A percentile compares a stretch with the other conserved stretches of the same genome.
phyloP scores from a whole-genome alignment of 2,113 vertebrate species.

The Rhadina sibilatrix region DNA sequence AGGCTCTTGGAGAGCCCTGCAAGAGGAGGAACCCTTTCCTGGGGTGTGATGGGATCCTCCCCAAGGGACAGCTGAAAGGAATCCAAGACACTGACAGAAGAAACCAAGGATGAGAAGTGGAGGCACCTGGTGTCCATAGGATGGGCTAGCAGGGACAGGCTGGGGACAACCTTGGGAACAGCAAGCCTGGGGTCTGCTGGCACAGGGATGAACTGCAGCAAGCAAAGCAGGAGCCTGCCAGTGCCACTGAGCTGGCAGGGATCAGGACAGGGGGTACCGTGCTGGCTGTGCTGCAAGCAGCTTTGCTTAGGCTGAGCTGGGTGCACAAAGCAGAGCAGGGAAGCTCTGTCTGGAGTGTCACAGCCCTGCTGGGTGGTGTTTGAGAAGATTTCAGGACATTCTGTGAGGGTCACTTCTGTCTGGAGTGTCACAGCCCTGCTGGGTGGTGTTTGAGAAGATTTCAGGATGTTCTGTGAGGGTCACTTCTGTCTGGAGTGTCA shows the following conservation, averaged over 20 bases:
- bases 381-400: not conserved
- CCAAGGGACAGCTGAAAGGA: not conserved
- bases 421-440: not conserved
- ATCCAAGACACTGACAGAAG: not conserved
- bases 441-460: not conserved
- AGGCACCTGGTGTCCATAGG: not conserved
- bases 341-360: not conserved
- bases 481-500: not conserved
- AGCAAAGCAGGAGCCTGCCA: not conserved
- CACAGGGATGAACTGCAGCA: not conserved
- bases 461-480: fast-evolving
- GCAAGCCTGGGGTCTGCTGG: not conserved
- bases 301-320: not conserved
- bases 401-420: not conserved
- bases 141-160: not conserved
- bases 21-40: not conserved
- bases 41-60: not conserved
- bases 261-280: not conserved
- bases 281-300: not conserved
- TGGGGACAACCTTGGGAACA: not conserved
- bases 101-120: not conserved
- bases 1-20: not conserved
- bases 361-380: not conserved
- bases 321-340: not conserved
- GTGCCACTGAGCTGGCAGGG: not conserved